phyloP scores from a whole-genome alignment of 2,113 vertebrate genomes.

The Dipodomys spectabilis region DNA sequence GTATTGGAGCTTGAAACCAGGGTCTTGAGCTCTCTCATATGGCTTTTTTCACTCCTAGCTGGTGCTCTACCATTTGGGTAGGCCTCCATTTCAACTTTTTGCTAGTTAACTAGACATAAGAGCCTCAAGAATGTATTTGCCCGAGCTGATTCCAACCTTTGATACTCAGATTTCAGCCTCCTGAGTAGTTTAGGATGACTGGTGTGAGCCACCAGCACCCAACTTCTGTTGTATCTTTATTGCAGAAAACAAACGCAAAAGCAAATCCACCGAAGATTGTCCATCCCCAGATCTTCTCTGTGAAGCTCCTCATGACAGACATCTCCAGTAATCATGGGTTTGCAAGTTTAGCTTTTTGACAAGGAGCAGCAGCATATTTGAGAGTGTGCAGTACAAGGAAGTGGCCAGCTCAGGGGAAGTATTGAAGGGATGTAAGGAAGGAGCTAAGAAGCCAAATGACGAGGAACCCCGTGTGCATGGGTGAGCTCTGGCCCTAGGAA shows the following conservation, averaged over 20 bases:
- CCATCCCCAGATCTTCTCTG: neutral
- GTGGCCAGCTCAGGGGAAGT: neutral
- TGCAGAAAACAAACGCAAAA: neutral
- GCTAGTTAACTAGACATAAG: too few species aligned
- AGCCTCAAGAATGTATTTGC: too few species aligned
- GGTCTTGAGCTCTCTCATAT: too few species aligned
- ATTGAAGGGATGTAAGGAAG: neutral
- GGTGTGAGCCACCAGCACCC: too few species aligned
- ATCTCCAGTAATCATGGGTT: neutral
- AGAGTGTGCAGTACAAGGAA: neutral
- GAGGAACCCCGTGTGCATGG: neutral
- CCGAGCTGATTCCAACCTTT: too few species aligned
- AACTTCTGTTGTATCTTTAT: too few species aligned
- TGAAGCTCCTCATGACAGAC: neutral
- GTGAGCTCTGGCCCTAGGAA: rapidly evolving
- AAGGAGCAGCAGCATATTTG: neutral
- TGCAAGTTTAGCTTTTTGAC: neutral
- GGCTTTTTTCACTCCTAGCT: too few species aligned
- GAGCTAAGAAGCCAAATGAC: neutral
- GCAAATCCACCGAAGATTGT: neutral
- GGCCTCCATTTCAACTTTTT: too few species aligned
- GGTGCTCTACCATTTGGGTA: too few species aligned
- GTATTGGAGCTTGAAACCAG: too few species aligned
- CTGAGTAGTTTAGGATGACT: too few species aligned
- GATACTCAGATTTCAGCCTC: too few species aligned